Evolutionary conservation across 2,888 invertebrate species (phyloP).

Genomic region (Lottia gigantea): DNA sequence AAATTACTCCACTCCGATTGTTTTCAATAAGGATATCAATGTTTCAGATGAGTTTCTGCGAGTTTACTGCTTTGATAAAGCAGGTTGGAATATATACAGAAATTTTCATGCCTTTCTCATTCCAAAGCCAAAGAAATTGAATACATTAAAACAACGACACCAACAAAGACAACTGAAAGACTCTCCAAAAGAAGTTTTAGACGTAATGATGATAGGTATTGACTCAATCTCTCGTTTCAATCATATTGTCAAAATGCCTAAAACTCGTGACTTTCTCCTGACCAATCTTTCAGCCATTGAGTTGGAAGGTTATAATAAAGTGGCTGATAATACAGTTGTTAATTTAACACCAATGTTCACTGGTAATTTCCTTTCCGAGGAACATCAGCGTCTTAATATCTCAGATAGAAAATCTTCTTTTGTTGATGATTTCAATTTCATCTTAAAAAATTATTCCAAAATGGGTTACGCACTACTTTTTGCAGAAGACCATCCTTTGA

Average conservation of each 20-base stretch:
- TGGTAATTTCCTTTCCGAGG: slow-evolving; percentile 41
- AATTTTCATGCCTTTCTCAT: slow-evolving; percentile 39
- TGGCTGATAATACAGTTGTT: slow-evolving; percentile 88
- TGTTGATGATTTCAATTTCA: slow-evolving; percentile 73
- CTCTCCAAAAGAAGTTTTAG: slow-evolving; percentile 67
- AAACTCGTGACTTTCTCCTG: slow-evolving; percentile 73
- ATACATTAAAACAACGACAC: background rate
- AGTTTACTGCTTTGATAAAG: slow-evolving; percentile 32
- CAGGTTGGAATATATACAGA: slow-evolving; percentile 28
- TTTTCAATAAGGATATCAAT: slow-evolving; percentile 21
- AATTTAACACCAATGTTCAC: slow-evolving; percentile 84
- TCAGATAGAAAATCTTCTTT: background rate
- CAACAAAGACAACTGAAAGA: background rate
- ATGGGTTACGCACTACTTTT: slow-evolving; percentile 82
- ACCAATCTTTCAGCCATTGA: slow-evolving; percentile 78
- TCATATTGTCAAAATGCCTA: slow-evolving; percentile 84
- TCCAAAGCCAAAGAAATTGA: slow-evolving; percentile 19
- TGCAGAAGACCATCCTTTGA: slow-evolving; percentile 82
- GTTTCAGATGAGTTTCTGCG: slow-evolving; percentile 29
- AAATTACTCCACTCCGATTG: background rate
- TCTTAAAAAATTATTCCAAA: slow-evolving; percentile 83
- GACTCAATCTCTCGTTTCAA: slow-evolving; percentile 88
- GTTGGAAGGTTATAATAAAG: slow-evolving; percentile 89
- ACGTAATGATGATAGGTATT: slow-evolving; percentile 82
- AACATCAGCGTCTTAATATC: background rate